phyloP scores from a whole-genome alignment of 2,888 invertebrate genomes.

The Eudemis profundana region DNA sequence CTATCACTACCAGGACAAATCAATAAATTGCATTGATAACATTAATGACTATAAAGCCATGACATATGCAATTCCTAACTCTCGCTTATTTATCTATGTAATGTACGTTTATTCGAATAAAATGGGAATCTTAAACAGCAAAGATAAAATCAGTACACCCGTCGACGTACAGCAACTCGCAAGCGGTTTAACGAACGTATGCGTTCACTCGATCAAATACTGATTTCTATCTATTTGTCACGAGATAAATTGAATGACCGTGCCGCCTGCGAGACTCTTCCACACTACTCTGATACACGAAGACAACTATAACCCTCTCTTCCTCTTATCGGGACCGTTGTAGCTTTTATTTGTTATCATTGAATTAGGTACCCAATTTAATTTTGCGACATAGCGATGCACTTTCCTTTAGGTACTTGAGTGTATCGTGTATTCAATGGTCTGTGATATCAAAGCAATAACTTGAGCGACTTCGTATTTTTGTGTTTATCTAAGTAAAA shows the following conservation, averaged over 20 bases:
- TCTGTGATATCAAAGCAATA: conserved; percentile 23
- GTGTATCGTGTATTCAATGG: neutral
- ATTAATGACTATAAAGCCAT: no score
- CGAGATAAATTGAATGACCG: conserved; percentile 44
- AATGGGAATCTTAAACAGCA: neutral
- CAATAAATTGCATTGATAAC: no score
- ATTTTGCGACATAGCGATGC: conserved; percentile 40
- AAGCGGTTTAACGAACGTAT: conserved; percentile 32
- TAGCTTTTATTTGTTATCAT: conserved; percentile 44
- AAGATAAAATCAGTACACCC: neutral
- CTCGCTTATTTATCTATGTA: neutral
- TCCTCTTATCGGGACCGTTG: conserved; percentile 29
- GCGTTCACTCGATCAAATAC: conserved; percentile 42
- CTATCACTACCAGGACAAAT: no score
- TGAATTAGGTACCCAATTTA: conserved; percentile 44
- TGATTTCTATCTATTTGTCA: conserved; percentile 43
- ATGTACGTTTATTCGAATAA: neutral
- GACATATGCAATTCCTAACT: no score
- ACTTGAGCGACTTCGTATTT: neutral
- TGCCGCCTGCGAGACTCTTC: conserved; percentile 15
- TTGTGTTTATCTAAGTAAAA: neutral
- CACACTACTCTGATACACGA: conserved; percentile 28
- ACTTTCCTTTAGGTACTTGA: conserved; percentile 38
- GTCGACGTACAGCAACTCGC: conserved; percentile 3
- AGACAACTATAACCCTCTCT: conserved; percentile 23